Percentiles rank a stretch among this genome's conserved stretches.
Conservation (phyloP, 2,113 vertebrate genomes). For the Nycticryphes semicollaris region DNA sequence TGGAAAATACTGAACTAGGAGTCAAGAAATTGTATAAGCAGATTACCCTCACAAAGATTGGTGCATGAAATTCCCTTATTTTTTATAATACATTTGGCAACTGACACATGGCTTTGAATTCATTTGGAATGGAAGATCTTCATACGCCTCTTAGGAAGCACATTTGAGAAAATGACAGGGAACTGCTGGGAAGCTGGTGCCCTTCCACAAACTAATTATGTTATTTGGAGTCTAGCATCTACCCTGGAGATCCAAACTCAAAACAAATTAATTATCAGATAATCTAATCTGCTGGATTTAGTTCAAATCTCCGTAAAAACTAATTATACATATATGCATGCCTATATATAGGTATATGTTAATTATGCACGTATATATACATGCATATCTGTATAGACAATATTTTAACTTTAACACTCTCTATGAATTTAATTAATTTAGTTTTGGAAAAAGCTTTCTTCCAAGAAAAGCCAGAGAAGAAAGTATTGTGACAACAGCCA, state of each 20-base stretch:
- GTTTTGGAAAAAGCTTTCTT: conserved; percentile 9
- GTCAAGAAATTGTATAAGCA: not conserved
- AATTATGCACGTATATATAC: not conserved
- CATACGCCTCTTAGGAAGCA: not conserved
- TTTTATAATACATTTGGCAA: not conserved
- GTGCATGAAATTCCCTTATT: not conserved
- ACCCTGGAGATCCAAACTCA: not conserved
- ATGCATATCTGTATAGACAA: not conserved
- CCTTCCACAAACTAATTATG: not conserved
- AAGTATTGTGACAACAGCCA: conserved; percentile 33
- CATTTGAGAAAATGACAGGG: not conserved
- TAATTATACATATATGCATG: not conserved
- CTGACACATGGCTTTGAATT: not conserved
- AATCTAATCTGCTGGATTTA: not conserved
- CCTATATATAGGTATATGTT: not conserved
- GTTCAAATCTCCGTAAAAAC: not conserved
- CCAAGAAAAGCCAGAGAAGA: not conserved
- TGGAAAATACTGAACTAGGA: not conserved
- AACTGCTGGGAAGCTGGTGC: not conserved
- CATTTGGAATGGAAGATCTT: not conserved
- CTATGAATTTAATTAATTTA: conserved; percentile 14
- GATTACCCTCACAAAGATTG: not conserved
- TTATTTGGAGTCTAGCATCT: not conserved
- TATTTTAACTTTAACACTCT: not conserved
- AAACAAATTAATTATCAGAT: not conserved